A percentile compares a stretch with the other conserved stretches of the same genome.
These are phyloP conservation scores for Sesamia nonagrioides DNA, from an alignment of 1,140 invertebrate genomes.

Conservation along the genomic window DNA sequence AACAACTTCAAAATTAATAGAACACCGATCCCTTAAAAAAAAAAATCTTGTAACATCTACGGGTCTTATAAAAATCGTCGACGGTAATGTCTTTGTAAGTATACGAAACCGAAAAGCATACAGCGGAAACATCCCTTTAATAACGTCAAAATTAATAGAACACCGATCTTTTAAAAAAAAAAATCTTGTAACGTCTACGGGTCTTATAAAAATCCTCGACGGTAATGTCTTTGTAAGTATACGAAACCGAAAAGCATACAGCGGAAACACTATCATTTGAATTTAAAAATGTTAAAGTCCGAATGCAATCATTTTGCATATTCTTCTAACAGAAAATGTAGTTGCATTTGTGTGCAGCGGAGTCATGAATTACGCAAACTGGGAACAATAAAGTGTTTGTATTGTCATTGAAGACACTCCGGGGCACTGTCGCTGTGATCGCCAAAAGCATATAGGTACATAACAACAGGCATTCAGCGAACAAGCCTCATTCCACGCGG, in stretches of 20 bases:
- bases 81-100: constrained; percentile 25
- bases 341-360: constrained; percentile 15
- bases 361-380: constrained; percentile 53
- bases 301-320: background rate
- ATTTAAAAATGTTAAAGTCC: constrained; percentile 21
- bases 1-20: constrained; percentile 18
- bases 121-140: constrained; percentile 10
- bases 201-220: constrained; percentile 18
- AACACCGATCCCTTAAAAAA: constrained; percentile 1
- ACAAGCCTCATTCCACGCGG: constrained; percentile 82
- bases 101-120: constrained; percentile 19
- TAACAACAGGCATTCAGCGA: constrained; percentile 76
- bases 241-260: constrained; percentile 19
- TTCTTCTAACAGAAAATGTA: constrained; percentile 23
- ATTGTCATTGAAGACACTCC: constrained; percentile 67
- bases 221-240: constrained; percentile 24
- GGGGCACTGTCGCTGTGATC: constrained; percentile 69
- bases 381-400: constrained; percentile 67
- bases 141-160: constrained; percentile 16
- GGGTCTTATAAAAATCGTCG: constrained; percentile 15
- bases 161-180: background rate
- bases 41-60: background rate
- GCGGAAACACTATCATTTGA: constrained; percentile 9
- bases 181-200: background rate
- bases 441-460: constrained; percentile 73